A percentile compares a stretch with the other conserved stretches of the same genome.
phyloP scores from a whole-genome alignment of 2,888 invertebrate species.

The Rhamphomyia laevipes region DNA sequence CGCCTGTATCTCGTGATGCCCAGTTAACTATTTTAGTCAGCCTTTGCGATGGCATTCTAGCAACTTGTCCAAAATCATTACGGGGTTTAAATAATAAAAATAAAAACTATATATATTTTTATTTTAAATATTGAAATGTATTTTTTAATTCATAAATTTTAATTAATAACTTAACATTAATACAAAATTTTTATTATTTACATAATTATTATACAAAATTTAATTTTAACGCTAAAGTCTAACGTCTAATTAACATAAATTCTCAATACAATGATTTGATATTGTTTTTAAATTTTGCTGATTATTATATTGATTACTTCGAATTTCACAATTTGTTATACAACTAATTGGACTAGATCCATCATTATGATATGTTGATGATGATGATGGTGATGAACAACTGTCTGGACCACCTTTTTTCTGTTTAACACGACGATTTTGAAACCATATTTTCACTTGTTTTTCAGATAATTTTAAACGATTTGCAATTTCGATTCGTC shows the following conservation, averaged over 20 bases:
- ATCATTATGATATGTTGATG: conserved; percentile 12
- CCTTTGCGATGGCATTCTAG: no score
- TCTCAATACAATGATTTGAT: conserved; percentile 6
- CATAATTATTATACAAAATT: neutral
- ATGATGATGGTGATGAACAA: conserved; percentile 18
- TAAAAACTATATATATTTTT: no score
- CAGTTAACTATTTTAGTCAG: no score
- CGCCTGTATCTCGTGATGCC: no score
- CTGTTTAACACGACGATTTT: conserved; percentile 84
- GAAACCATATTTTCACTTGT: conserved; percentile 93
- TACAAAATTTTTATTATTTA: no score
- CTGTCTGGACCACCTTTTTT: conserved; percentile 74
- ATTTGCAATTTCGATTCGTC: conserved; percentile 88
- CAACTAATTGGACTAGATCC: conserved; percentile 17
- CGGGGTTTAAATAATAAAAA: no score
- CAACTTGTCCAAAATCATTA: no score
- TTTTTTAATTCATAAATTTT: no score
- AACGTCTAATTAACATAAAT: conserved; percentile 2
- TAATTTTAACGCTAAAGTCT: neutral
- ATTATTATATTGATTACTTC: neutral
- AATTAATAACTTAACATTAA: no score
- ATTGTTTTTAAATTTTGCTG: neutral
- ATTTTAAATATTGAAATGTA: no score
- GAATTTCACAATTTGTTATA: neutral
- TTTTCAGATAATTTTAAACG: conserved; percentile 80